Base-by-base conservation (phyloP, 1,140 invertebrate species). In the Polyergus mexicanus region DNA sequence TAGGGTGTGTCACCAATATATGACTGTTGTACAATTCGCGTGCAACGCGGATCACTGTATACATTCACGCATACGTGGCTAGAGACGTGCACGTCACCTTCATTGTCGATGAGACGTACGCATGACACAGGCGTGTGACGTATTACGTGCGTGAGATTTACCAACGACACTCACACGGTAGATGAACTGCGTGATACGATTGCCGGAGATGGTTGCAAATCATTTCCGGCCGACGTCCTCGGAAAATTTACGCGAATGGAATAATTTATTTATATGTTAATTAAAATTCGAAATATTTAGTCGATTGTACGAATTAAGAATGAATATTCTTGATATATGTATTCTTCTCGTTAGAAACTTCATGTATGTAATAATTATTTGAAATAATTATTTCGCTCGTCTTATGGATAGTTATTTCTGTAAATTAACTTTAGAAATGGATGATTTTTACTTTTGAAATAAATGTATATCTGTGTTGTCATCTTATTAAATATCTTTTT, bases 141-240 rank as follows among this genome's bases (percentile, higher is more conserved):
- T 89, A 91, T 90, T 88, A 88, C 78, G 81, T 85, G 62, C 84
- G 72, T 81, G 74, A 91, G 92, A 93, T 93, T 93, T 93, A 92
- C 62, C 84, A 90, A 87, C 71, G 90, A 93, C 92, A 92, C 91
- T 91, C 90, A 93, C 92, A 85, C 87, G 87, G 89, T 90, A 92
- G 91, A 92, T 93, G 91, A 84, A 84, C 90, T 88, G 44, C 4
- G 60, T 13, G 56, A 76, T 77, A 62, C 56, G 41, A 75, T 78
- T 77, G 56, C 44, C 28, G 22, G 41, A 56, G 47, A 56, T 41
- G 44, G 35, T 19, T n/a, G 44, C 62, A 28, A 65, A 8, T n/a
- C 35, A 60, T 72, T 81, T 81, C 66, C 65, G 78, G 54, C 22
- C 54, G 41, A 3, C 3, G 11, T 38, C 3, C 3, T 77, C 22